Base-by-base conservation (phyloP, 2,888 invertebrate species). In the Caenorhabditis panamensis region DNA sequence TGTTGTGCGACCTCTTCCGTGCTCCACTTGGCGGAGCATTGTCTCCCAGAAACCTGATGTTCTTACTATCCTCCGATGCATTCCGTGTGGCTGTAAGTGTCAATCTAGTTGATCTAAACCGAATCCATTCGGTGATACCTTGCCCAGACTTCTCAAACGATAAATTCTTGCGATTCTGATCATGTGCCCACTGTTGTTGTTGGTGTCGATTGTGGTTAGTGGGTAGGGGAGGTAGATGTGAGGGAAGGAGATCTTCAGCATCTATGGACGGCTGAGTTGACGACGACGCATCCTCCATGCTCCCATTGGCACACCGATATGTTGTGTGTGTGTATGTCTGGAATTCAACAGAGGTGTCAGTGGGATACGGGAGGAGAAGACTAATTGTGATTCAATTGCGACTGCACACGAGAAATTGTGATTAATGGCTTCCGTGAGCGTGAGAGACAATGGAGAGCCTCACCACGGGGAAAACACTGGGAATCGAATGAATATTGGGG, bases 11-110 rank as follows among this genome's bases (percentile, higher is more conserved):
- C n/a, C 76, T 51, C 36, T 69, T 77, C 28, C 73, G 67, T 0
- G 77, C 53, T 1, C 69, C 67, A 11, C 26, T 26, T 1, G 54
- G 80, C 24, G 73, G 64, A 5, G 59, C 68, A 36, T 77, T 53
- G 28, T 81, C 68, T 4, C 67, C 47, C 13, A 56, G 75, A 66
- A 87, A 87, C 3, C 86, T 77, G 11, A 87, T 84, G 49, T 83
- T 85, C 31, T 77, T 75, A 63, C 85, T 85, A 24, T 87, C 86
- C 51, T 87, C 85, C 0, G 86, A 87, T 8, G 82, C 71, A 37
- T 85, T 85, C 37, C 86, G 69, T 4, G 79, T 81, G 4, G 78
- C 82, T 72, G 72, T 51, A 75, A 82, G 3, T 31, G 9, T 31
- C 5, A 31, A 6, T 31, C 9, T 31, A n/a, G n/a, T n/a, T n/a